A percentile compares a stretch with the other conserved stretches of the same genome.
Evolutionary conservation across 2,797 vertebrate genomes (phyloP).

Genomic region (Esox lucius): DNA sequence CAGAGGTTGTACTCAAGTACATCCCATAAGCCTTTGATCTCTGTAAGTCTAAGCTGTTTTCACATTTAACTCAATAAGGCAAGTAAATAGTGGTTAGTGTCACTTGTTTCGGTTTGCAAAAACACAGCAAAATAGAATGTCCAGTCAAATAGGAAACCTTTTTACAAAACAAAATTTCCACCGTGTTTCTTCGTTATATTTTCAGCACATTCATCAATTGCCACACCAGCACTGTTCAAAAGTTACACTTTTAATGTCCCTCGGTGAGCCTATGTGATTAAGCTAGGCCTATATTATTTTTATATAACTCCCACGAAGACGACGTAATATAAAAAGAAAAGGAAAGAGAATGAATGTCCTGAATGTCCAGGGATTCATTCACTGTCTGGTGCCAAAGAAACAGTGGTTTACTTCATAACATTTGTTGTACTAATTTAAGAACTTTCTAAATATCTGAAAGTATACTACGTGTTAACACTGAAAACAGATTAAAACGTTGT

Average conservation of each 20-base stretch:
- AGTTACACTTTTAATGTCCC: neutral
- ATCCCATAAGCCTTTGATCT: neutral
- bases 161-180: neutral
- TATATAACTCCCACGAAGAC: neutral
- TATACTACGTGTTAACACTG: slow-evolving; percentile 1
- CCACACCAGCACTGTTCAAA: neutral
- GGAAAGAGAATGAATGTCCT: neutral
- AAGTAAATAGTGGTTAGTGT: slow-evolving; percentile 10
- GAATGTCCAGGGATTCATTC: neutral
- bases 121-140: neutral
- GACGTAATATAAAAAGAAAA: no score
- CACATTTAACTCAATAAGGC: slow-evolving; percentile 16
- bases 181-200: no score
- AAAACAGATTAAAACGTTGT: slow-evolving; percentile 16
- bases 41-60: slow-evolving; percentile 11
- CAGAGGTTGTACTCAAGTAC: neutral
- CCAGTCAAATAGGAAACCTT: neutral
- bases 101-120: slow-evolving; percentile 5
- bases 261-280: no score
- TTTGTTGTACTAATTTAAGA: neutral
- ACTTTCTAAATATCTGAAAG: neutral
- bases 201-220: neutral
- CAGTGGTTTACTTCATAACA: neutral
- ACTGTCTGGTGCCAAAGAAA: neutral
- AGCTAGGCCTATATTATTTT: neutral